These are phyloP conservation scores for Coptotermes formosanus DNA, from an alignment of 1,140 invertebrate species.

Conservation along the genomic window DNA sequence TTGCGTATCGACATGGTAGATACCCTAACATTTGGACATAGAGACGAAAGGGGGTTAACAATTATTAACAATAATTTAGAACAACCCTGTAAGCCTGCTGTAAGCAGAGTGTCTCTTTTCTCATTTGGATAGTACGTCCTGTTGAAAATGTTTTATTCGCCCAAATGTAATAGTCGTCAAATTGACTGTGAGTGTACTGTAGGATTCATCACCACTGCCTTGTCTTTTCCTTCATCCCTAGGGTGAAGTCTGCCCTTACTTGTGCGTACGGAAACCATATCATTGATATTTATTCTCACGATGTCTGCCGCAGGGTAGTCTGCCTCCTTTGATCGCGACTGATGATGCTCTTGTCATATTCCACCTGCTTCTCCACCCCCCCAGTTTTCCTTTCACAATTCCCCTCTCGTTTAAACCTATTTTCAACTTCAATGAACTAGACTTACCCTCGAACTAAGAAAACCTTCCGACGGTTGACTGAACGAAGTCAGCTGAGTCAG, in stretches of 20 bases:
- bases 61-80: too few species aligned
- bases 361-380: neutral
- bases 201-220: neutral
- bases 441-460: neutral
- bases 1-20: too few species aligned
- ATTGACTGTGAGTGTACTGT: neutral
- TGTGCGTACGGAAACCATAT: neutral
- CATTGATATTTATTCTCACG: neutral
- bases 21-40: too few species aligned
- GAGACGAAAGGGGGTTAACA: too few species aligned
- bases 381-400: neutral
- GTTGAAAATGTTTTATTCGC: too few species aligned
- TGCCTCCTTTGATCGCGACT: neutral
- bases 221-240: neutral
- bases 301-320: too few species aligned
- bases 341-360: neutral
- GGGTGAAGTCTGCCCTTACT: neutral
- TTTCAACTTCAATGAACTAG: neutral
- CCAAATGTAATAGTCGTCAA: neutral
- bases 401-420: neutral
- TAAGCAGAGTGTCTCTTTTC: too few species aligned
- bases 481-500: too few species aligned
- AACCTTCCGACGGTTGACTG: too few species aligned
- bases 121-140: too few species aligned
- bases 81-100: too few species aligned